Evolutionary conservation across 2,113 vertebrate genomes (phyloP).

Genomic region (Romanogobio albipinnatus): DNA sequence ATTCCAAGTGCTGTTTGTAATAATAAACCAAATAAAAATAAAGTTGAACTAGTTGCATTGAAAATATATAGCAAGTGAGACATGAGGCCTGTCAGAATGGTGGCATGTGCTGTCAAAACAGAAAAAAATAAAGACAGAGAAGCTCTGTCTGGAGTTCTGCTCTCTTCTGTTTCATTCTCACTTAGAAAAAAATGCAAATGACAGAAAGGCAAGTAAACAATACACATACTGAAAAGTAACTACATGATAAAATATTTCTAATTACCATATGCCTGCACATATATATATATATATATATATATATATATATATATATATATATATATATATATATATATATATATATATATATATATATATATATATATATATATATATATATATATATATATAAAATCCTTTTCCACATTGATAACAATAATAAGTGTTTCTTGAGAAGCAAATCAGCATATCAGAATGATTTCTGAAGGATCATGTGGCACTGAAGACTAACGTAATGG

Average conservation of each 20-base stretch:
- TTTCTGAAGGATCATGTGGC: too few relatives aligned
- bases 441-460: too few relatives aligned
- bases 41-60: background rate
- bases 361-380: too few relatives aligned
- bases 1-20: background rate
- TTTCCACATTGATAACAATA: too few relatives aligned
- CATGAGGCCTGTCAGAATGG: slow-evolving; percentile 18
- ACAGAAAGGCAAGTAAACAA: slow-evolving; percentile 18
- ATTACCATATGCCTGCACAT: background rate
- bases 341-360: too few relatives aligned
- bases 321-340: too few relatives aligned
- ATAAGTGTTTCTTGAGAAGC: too few relatives aligned
- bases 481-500: too few relatives aligned
- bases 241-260: background rate
- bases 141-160: background rate
- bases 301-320: too few relatives aligned
- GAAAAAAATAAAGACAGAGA: background rate
- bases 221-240: background rate
- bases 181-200: background rate
- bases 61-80: background rate
- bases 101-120: slow-evolving; percentile 17
- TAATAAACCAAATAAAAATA: background rate
- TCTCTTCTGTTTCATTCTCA: slow-evolving; percentile 24
- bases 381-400: too few relatives aligned
- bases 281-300: too few relatives aligned